Evolutionary conservation across 1,140 invertebrate species (phyloP), one percentile per base, ranked within the genome.

Genomic region (Leptonema lineaticorne): DNA sequence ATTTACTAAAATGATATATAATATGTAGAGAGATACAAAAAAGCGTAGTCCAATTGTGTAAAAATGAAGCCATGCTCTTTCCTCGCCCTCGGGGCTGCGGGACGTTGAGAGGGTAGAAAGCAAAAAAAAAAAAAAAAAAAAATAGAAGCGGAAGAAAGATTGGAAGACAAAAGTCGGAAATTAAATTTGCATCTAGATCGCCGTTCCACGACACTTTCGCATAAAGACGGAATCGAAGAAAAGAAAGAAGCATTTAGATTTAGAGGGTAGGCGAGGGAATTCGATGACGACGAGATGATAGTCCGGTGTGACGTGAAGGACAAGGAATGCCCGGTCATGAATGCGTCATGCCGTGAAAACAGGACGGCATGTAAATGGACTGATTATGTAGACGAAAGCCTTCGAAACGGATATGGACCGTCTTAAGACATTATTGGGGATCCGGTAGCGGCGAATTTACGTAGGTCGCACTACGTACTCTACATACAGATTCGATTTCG

Each of bases 121-220:
- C n/a, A n/a, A n/a, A n/a, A n/a, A n/a, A n/a, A n/a, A n/a, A n/a
- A n/a, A n/a, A n/a, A 8, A 14, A 37, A 37, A 8, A 37, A 8
- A 8, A 8, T 37, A 14, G 6, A 37, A 37, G 6, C 30, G n/a
- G n/a, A n/a, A n/a, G 26, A 3, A 41, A 68, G 57, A 65, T 68
- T 58, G 30, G 26, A 59, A 68, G 57, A 58, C 22, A 41, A 71
- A 70, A 63, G 63, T 68, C 41, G 48, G 50, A 68, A 50, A 64
- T 56, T 28, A 67, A 72, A 72, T 72, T 69, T 72, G 70, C 70
- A 72, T 72, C 59, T 48, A 66, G 70, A 72, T 72, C 67, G 29
- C 67, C 63, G n/a, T n/a, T n/a, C 67, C 63, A 69, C 46, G 67
- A 20, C 50, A 62, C 66, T 72, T 72, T 72, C 70, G 67, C 30